Evolutionary conservation across 1,140 invertebrate genomes (phyloP), one percentile per base, ranked within the genome.

Genomic region (Drosophila subpulchrella): DNA sequence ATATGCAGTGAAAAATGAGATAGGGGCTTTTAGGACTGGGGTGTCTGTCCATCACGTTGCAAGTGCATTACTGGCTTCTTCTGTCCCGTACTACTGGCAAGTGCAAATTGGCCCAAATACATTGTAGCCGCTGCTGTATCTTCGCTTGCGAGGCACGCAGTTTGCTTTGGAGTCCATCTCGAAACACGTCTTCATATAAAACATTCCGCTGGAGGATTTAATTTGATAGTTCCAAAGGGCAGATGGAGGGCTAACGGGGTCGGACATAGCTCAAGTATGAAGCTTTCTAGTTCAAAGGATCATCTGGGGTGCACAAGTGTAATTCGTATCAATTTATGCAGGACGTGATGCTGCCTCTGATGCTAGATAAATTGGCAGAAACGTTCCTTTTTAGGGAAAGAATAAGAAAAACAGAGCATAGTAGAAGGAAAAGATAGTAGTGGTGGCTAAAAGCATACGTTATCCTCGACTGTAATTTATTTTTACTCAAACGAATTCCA

Each of bases 291-390:
- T 75, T 62, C 57, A 61, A 72, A 76, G 68, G 56, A 70, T 63
- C 56, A 78, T 67, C 51, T 59, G 58, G 70, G 72, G 63, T 68
- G 42, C 60, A 58, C 50, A 42, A 53, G 46, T 59, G 57, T 63
- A 81, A 78, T 78, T 86, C 50, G 65, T 81, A 75, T 78, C 72
- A 81, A 86, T 86, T 86, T 86, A 47, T 57, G 36, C 55, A 65
- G 42, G 56, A 85, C 77, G 77, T 86, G 82, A 58, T 56, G 58
- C 27, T 50, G 53, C 72, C 60, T 47, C 70, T 41, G 68, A 73
- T 61, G 56, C 39, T 38, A 46, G 11, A 59, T 73, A 61, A 73
- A 73, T 73, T 73, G 48, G 41, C 32, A 15, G 39, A n/a, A 72
- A 72, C 47, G 65, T 63, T 53, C 4, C 47, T 36, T 27, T 42